Evolutionary conservation across 2,113 vertebrate species (phyloP).

Genomic region (Pandion haliaetus): DNA sequence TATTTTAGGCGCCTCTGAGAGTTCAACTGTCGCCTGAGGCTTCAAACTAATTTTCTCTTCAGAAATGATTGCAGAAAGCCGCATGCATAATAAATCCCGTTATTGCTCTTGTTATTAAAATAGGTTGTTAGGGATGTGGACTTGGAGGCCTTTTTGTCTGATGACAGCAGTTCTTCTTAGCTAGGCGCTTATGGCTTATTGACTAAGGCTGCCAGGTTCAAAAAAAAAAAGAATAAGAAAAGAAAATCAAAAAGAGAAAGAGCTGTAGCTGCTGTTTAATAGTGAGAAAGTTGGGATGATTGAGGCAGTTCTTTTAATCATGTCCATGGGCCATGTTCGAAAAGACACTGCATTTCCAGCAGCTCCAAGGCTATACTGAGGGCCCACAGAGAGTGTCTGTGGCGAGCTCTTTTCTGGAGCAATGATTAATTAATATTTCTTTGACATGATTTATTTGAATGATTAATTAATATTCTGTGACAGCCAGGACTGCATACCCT

Average conservation of each 20-base stretch:
- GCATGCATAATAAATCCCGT: slow-evolving; percentile 82
- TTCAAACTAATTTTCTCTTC: slow-evolving; percentile 83
- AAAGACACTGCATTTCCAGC: neutral
- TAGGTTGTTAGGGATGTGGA: slow-evolving; percentile 68
- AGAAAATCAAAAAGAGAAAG: slow-evolving; percentile 41
- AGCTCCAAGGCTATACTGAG: neutral
- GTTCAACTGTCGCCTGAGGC: slow-evolving; percentile 82
- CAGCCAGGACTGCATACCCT: neutral
- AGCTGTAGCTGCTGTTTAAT: slow-evolving; percentile 16
- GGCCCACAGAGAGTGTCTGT: neutral
- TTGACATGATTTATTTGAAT: neutral
- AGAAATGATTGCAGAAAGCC: slow-evolving; percentile 74
- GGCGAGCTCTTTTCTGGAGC: neutral
- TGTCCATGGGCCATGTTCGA: neutral
- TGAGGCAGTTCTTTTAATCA: slow-evolving; percentile 43
- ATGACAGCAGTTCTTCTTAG: slow-evolving; percentile 70
- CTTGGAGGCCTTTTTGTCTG: slow-evolving; percentile 66
- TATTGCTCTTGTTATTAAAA: slow-evolving; percentile 84
- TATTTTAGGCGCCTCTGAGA: slow-evolving; percentile 77
- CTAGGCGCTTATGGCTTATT: slow-evolving; percentile 57
- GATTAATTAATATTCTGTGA: slow-evolving; percentile 1
- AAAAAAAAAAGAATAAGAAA: neutral
- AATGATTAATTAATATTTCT: slow-evolving; percentile 26
- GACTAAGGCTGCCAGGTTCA: slow-evolving; percentile 51
- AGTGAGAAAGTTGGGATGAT: slow-evolving; percentile 63